Conservation (phyloP, 2,113 vertebrate species). For the Cricetomys ansorgei region DNA sequence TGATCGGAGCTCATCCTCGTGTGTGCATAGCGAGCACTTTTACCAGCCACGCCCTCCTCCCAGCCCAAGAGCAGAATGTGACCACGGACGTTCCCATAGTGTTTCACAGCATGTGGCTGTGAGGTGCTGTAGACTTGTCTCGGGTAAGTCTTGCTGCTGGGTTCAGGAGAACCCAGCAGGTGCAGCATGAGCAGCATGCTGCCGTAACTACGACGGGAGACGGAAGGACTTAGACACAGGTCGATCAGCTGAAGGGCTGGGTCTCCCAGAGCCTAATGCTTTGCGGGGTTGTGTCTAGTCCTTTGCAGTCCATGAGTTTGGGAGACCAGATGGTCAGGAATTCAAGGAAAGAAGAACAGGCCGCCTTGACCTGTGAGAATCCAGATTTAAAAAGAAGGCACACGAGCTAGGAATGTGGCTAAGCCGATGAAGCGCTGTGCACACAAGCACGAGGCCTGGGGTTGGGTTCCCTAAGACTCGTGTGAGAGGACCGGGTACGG, state of each 20-base stretch:
- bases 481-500: not conserved
- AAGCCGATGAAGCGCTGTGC: not conserved
- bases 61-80: not conserved
- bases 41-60: not conserved
- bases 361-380: too few relatives aligned
- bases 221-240: too few relatives aligned
- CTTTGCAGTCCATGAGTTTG: not conserved
- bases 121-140: not conserved
- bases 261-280: not conserved
- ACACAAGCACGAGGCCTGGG: not conserved
- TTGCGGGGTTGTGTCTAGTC: too few relatives aligned
- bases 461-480: not conserved
- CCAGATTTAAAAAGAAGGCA: not conserved
- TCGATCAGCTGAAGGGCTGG: not conserved
- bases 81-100: not conserved
- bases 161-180: not conserved
- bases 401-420: not conserved
- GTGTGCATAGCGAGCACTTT: not conserved
- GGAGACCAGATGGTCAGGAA: not conserved
- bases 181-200: too few relatives aligned
- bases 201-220: too few relatives aligned
- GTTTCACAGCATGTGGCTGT: not conserved
- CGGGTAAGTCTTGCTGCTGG: not conserved
- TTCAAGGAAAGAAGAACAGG: not conserved
- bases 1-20: not conserved